Percentiles rank a stretch among this genome's conserved stretches.
These are phyloP conservation scores for Chirona hameri DNA, from an alignment of 2,888 invertebrate genomes.

Conservation along the genomic window DNA sequence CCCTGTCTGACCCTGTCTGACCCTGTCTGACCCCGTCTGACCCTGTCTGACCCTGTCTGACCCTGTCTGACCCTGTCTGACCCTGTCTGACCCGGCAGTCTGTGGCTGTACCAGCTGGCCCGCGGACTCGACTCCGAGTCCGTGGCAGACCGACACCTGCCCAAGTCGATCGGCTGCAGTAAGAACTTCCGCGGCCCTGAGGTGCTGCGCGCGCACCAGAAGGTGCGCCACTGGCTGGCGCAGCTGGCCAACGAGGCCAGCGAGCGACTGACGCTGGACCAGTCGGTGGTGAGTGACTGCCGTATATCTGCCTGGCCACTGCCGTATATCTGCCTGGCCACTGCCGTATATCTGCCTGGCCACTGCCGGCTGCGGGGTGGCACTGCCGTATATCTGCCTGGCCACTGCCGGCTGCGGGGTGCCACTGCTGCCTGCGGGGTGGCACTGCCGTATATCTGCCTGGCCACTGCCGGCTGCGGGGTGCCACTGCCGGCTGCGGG, in stretches of 20 bases:
- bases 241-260: slow-evolving; percentile 77
- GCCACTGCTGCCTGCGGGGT: too few species aligned
- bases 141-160: slow-evolving; percentile 74
- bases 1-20: slow-evolving; percentile 33
- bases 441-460: too few species aligned
- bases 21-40: neutral
- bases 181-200: slow-evolving; percentile 85
- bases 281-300: slow-evolving; percentile 43
- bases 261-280: slow-evolving; percentile 76
- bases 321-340: too few species aligned
- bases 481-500: too few species aligned
- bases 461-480: too few species aligned
- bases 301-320: too few species aligned
- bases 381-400: too few species aligned
- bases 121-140: slow-evolving; percentile 83
- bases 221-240: slow-evolving; percentile 68
- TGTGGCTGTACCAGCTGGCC: slow-evolving; percentile 80
- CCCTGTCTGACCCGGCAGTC: slow-evolving; percentile 51
- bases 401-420: too few species aligned
- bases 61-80: neutral
- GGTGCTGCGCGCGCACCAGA: slow-evolving; percentile 59
- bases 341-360: too few species aligned
- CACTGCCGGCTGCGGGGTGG: neutral
- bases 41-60: neutral
- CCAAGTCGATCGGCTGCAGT: slow-evolving; percentile 93